Evolutionary conservation across 2,888 invertebrate species (phyloP).

Genomic region (Actias luna): DNA sequence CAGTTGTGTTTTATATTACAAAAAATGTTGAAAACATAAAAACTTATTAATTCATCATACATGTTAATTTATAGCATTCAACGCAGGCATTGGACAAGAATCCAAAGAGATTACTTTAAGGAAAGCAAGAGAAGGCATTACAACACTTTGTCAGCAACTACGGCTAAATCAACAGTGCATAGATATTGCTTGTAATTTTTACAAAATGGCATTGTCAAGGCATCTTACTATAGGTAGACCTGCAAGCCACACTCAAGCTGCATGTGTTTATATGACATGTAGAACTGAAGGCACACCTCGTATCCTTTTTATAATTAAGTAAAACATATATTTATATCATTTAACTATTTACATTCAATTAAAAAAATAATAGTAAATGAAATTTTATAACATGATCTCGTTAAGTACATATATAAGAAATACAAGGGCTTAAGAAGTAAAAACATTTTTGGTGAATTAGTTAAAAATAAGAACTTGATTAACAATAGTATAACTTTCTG

Average conservation of each 20-base stretch:
- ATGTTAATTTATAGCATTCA: conserved; percentile 81
- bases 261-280: conserved; percentile 98
- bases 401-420: no score
- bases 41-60: no score
- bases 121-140: conserved; percentile 93
- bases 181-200: conserved; percentile 96
- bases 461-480: no score
- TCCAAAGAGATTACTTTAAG: conserved; percentile 95
- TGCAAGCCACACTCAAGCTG: conserved; percentile 95
- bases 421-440: no score
- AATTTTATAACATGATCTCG: no score
- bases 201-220: conserved; percentile 92
- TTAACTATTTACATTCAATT: no score
- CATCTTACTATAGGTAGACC: conserved; percentile 95
- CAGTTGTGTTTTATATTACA: no score
- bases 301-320: conserved; percentile 83
- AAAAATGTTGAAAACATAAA: neutral
- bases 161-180: conserved; percentile 94
- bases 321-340: neutral
- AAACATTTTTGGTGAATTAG: no score
- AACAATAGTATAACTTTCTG: no score
- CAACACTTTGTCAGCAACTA: conserved; percentile 92
- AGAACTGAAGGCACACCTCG: conserved; percentile 96
- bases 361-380: no score
- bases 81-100: conserved; percentile 91